Conservation (phyloP, 2,113 vertebrate species). For the Bubalus kerabau region DNA sequence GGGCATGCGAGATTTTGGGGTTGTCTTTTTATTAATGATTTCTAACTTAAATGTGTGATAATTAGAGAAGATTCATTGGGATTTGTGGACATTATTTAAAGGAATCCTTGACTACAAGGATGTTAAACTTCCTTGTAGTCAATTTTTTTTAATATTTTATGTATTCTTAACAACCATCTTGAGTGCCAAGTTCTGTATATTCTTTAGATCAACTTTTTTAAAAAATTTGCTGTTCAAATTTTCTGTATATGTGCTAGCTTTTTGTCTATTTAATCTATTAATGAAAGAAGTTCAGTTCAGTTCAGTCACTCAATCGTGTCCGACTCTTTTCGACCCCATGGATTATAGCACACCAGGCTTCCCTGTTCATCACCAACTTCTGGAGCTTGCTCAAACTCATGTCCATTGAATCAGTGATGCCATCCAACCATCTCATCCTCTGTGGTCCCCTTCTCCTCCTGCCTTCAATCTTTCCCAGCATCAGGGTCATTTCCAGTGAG, state of each 20-base stretch:
- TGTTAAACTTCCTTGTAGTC: not conserved
- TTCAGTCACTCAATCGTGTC: not conserved
- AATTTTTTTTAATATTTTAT: not conserved
- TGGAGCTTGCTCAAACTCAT: not conserved
- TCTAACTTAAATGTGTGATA: not conserved
- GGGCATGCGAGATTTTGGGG: not conserved
- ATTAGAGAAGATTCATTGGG: not conserved
- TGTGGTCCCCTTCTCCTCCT: not conserved
- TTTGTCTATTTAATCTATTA: not conserved
- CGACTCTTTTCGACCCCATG: not conserved
- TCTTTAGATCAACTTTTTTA: not conserved
- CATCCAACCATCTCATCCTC: not conserved
- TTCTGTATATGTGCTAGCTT: not conserved
- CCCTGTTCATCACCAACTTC: not conserved
- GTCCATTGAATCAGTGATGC: not conserved
- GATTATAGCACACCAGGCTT: not conserved
- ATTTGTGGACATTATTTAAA: not conserved
- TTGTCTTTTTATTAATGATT: not conserved
- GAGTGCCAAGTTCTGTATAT: not conserved
- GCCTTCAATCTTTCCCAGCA: not conserved
- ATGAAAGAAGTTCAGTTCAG: not conserved
- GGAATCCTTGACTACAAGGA: not conserved
- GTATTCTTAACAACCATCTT: not conserved
- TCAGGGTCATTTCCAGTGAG: not conserved
- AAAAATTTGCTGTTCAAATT: not conserved